Evolutionary conservation across 2,113 vertebrate genomes (phyloP).

Genomic region (Paramormyrops kingsleyae): DNA sequence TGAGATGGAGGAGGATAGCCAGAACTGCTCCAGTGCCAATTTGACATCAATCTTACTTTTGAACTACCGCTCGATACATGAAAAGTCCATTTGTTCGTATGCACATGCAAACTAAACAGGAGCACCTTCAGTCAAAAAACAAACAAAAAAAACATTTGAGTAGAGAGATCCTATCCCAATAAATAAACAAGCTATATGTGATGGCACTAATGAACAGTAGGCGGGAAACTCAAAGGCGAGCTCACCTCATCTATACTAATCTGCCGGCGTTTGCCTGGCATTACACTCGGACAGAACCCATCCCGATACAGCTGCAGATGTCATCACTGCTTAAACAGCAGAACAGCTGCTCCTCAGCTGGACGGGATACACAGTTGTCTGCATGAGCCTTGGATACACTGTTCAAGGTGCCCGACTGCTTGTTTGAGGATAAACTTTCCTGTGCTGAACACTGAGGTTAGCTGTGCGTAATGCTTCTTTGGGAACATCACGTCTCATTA

Average conservation of each 20-base stretch:
- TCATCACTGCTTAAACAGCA: background rate
- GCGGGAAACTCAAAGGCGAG: background rate
- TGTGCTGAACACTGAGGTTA: background rate
- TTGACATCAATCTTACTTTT: background rate
- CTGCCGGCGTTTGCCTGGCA: background rate
- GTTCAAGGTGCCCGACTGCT: background rate
- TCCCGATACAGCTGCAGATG: background rate
- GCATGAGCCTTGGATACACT: background rate
- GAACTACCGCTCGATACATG: background rate
- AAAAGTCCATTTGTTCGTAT: background rate
- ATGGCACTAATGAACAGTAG: background rate
- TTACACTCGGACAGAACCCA: background rate
- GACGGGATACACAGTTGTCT: background rate
- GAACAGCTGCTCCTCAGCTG: background rate
- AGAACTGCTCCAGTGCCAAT: background rate
- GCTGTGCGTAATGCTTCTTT: background rate
- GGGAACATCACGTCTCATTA: background rate
- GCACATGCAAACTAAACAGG: background rate
- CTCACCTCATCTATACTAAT: background rate
- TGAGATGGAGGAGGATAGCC: background rate
- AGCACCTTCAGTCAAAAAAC: background rate
- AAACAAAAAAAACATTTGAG: background rate
- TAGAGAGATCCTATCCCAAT: background rate
- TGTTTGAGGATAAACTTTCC: background rate
- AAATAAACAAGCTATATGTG: background rate